Base-by-base conservation (phyloP, 2,797 vertebrate genomes). In the Syngnathus rostellatus region DNA sequence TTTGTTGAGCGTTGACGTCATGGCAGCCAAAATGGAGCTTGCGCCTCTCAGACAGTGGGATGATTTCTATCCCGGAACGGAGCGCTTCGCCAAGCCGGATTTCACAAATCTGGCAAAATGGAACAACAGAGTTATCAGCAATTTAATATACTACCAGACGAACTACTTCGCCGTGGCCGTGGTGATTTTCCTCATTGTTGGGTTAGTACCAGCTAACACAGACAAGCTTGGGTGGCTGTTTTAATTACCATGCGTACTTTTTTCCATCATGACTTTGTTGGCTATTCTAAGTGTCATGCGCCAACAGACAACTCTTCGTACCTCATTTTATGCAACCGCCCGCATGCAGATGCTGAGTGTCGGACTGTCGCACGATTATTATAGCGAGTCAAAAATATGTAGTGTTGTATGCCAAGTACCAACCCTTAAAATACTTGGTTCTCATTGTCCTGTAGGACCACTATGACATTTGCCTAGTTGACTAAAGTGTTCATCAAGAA, bases 61-160 rank as follows among this genome's bases (percentile, higher is more conserved):
- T 6, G 96, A 98, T 40, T 96, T 97, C 76, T 92, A 90, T 54
- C 94, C 95, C 0, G 94, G 93, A 1, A 65, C 82, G 0, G 94
- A 96, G 16, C 92, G 94, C 2, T 98, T 96, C 38, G 81, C 89
- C 11, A 89, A 92, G 68, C 96, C 96, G 0, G 95, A 98, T 60
- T 83, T 94, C 60, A 81, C 88, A 39, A 95, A 98, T 81, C 84
- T 97, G 62, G 83, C 91, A 0, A 96, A 93, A 81, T 98, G 96
- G 96, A 98, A 98, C 90, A 95, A 95, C 86, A 83, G 94, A 40
- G 93, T 98, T 31, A 93, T 98, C 83, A 97, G 90, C 83, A 99
- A 98, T 76, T 78, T 98, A 72, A 87, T 98, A 54, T 98, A 97
- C 77, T 98, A 95, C 83, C 96, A 98, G 90, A 98, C 93, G 45